Base-by-base conservation (phyloP, 2,888 invertebrate genomes). In the Trisateles emortualis region DNA sequence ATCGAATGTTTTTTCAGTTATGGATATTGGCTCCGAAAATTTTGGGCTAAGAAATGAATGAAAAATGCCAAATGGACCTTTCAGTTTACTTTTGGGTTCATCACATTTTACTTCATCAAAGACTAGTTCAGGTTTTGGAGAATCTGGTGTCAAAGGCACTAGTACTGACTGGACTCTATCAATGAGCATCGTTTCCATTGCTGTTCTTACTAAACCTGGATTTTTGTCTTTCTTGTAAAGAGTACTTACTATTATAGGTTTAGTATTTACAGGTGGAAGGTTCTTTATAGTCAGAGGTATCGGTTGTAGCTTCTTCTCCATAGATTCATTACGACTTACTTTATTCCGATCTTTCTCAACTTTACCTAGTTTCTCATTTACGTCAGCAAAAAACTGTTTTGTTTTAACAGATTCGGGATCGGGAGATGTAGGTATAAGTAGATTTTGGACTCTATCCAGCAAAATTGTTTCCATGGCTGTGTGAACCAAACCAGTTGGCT, bases 391-490 rank as follows among this genome's bases (percentile, higher is more conserved):
- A 69, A 92, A 92, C 60, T 88, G 83, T 55, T 79, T 77, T 17
- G 84, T 82, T 42, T 77, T 71, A 39, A 68, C 64, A 52, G 77
- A 73, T 8, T 64, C 48, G 0, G 77, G 76, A 51, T 86, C 86
- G 11, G 92, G 90, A 19, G 88, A 85, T 17, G 91, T 79, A 0
- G 91, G 89, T 59, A 91, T 70, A 46, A 92, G 79, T 33, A 92
- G 62, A 32, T 86, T 83, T 43, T 91, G 93, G 0, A 94, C 92
- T 80, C 89, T 93, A 61, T 94, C 94, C 59, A 94, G 88, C 8
- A 94, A 83, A 52, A 94, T 94, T 35, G 94, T 94, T 73, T 93
- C 92, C 86, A 94, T 92, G 16, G 94, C 94, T 14, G 93, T 93
- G 46, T 92, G 92, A 38, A 94, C 72, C 40, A 94, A 65, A 6